Percentiles rank a stretch among this genome's conserved stretches.
Evolutionary conservation across 2,888 invertebrate species (phyloP).

Genomic region (Kuschelorhynchus macadamiae): DNA sequence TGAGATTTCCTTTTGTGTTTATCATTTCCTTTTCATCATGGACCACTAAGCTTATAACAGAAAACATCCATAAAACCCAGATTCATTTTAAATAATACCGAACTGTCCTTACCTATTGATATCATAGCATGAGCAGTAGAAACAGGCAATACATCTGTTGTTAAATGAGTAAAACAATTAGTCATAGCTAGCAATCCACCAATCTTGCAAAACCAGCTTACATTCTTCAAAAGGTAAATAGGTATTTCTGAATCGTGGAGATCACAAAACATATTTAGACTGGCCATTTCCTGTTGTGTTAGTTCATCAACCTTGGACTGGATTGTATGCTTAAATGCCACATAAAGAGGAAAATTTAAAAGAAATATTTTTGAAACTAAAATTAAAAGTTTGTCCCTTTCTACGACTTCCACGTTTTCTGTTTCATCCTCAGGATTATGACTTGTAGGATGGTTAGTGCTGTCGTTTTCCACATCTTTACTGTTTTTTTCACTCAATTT

Average conservation of each 20-base stretch:
- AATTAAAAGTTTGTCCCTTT: conserved; percentile 90
- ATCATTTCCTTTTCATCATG: too few species aligned
- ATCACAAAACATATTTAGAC: conserved; percentile 87
- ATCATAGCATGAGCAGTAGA: conserved; percentile 94
- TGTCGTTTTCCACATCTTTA: conserved; percentile 65
- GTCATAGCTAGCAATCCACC: conserved; percentile 92
- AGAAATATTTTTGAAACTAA: conserved; percentile 91
- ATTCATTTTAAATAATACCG: too few species aligned
- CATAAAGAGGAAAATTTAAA: conserved; percentile 89
- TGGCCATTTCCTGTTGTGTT: conserved; percentile 86
- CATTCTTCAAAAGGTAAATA: conserved; percentile 89
- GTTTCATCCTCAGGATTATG: conserved; percentile 56
- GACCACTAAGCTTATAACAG: too few species aligned
- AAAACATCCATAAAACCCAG: too few species aligned
- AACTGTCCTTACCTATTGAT: conserved; percentile 78
- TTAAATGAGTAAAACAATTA: conserved; percentile 84
- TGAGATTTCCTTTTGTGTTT: too few species aligned
- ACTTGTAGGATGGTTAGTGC: conserved; percentile 53
- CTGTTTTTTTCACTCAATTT: conserved; percentile 44
- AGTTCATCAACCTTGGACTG: conserved; percentile 86
- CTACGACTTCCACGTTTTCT: conserved; percentile 74
- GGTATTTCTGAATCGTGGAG: conserved; percentile 95
- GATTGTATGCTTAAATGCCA: conserved; percentile 89
- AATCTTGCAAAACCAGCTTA: conserved; percentile 93
- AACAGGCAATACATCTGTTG: conserved; percentile 83